phyloP scores from a whole-genome alignment of 2,113 vertebrate species.

The Leucopsar rothschildi region DNA sequence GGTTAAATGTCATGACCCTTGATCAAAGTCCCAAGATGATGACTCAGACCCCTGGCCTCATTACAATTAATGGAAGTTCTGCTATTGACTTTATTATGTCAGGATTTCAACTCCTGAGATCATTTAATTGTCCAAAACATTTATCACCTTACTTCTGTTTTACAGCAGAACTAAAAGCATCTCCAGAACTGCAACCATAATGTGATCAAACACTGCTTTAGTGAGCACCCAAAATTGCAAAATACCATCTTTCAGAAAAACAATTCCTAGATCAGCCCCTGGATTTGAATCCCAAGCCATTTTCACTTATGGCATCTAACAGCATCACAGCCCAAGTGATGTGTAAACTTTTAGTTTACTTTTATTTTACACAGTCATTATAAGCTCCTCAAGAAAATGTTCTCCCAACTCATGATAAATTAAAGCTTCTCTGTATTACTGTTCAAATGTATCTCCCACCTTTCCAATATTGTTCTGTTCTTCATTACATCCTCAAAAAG shows the following conservation, averaged over 20 bases:
- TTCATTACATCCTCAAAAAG: not conserved
- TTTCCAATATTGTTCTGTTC: not conserved
- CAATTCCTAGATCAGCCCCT: not conserved
- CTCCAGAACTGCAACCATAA: not conserved
- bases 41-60: not conserved
- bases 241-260: not conserved
- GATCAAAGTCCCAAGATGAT: not conserved
- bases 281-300: not conserved
- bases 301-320: not conserved
- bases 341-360: not conserved
- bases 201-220: not conserved
- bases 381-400: not conserved
- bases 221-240: not conserved
- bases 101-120: conserved; percentile 8
- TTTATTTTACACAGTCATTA: not conserved
- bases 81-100: not conserved
- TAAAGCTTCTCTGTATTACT: not conserved
- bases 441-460: not conserved
- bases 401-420: not conserved
- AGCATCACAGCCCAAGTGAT: not conserved
- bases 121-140: not conserved
- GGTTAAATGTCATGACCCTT: not conserved
- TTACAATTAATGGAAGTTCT: conserved; percentile 5
- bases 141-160: not conserved
- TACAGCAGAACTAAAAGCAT: not conserved